phyloP scores from a whole-genome alignment of 2,797 vertebrate genomes.

The Ptychadena robeensis region DNA sequence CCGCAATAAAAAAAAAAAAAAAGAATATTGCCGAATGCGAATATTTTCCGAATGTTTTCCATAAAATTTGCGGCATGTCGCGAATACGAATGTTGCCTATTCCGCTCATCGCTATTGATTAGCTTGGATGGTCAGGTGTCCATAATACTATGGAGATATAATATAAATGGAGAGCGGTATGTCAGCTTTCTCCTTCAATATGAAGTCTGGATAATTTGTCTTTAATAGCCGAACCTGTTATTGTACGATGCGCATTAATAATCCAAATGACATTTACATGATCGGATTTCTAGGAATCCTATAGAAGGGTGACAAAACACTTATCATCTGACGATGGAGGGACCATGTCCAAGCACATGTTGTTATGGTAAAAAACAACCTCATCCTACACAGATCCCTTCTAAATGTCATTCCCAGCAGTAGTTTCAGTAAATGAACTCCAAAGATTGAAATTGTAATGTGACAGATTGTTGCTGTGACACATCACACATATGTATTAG shows the following conservation, averaged over 20 bases:
- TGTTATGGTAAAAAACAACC: background rate
- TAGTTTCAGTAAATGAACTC: background rate
- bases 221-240: too few species aligned
- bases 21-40: too few species aligned
- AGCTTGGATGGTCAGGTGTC: background rate
- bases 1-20: too few species aligned
- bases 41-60: too few species aligned
- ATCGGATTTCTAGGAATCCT: background rate
- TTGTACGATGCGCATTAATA: background rate
- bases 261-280: background rate
- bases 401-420: constrained; percentile 15
- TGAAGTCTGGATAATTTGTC: background rate
- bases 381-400: background rate
- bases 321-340: background rate
- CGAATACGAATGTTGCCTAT: too few species aligned
- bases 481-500: constrained; percentile 48
- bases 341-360: background rate
- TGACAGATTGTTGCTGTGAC: constrained; percentile 43
- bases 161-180: background rate
- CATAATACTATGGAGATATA: background rate
- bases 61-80: too few species aligned
- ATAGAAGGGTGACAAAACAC: background rate
- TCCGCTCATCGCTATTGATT: too few species aligned
- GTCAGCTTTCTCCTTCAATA: background rate
- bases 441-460: background rate